Evolutionary conservation across 2,113 vertebrate species (phyloP).

Genomic region (Cochlearius cochlearius): DNA sequence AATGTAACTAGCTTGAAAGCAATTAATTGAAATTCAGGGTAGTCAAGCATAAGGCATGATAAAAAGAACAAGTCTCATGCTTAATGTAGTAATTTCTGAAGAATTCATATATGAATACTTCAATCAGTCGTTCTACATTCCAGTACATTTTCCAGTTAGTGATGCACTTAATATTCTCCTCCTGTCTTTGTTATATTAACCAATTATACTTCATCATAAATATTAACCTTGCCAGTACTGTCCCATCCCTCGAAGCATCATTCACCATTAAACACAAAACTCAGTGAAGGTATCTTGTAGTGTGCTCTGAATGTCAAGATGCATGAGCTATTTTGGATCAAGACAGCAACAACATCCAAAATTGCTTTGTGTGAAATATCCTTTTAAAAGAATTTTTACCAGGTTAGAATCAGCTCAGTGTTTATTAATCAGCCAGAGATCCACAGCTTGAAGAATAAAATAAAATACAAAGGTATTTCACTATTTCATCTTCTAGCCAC

Average conservation of each 20-base stretch:
- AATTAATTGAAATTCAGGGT: not conserved
- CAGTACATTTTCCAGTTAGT: not conserved
- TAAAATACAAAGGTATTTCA: not conserved
- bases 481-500: not conserved
- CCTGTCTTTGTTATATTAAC: not conserved
- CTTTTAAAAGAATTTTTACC: not conserved
- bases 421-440: not conserved
- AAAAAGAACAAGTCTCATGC: not conserved
- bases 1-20: not conserved
- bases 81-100: not conserved
- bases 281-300: not conserved
- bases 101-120: not conserved
- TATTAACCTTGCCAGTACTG: not conserved
- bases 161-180: not conserved
- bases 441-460: not conserved
- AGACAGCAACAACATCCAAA: not conserved
- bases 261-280: not conserved
- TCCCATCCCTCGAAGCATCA: not conserved
- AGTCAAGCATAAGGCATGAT: not conserved
- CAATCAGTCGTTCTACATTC: not conserved
- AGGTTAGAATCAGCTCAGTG: not conserved
- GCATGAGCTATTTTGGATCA: not conserved
- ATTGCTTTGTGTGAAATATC: not conserved
- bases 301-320: not conserved
- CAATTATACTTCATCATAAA: not conserved